Evolutionary conservation across 2,888 invertebrate species (phyloP).

Genomic region (Platycheirus rosarum): DNA sequence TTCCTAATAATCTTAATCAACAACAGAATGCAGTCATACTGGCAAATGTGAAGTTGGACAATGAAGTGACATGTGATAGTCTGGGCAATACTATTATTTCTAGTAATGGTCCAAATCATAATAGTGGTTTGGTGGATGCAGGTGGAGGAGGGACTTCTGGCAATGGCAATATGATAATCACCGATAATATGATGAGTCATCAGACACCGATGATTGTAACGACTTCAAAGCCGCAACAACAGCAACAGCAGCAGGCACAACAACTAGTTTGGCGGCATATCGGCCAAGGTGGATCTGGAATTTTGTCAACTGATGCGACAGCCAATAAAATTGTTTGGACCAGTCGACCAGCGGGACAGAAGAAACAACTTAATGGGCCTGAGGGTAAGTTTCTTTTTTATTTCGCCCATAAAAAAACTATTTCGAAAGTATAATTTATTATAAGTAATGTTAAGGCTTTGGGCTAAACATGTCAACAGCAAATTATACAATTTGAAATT

Average conservation of each 20-base stretch:
- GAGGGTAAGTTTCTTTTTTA: conserved; percentile 76
- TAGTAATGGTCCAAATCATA: conserved; percentile 65
- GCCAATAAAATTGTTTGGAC: conserved; percentile 80
- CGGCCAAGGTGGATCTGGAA: conserved; percentile 77
- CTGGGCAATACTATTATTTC: conserved; percentile 64
- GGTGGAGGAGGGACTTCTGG: conserved; percentile 64
- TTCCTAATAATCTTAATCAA: conserved; percentile 78
- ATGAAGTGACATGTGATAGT: conserved; percentile 75
- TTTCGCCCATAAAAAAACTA: neutral
- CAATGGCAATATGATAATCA: conserved; percentile 73
- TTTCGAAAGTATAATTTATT: no score
- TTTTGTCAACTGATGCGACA: conserved; percentile 77
- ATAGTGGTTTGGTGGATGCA: conserved; percentile 45
- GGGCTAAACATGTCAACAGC: neutral
- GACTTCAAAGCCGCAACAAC: conserved; percentile 77
- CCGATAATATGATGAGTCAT: conserved; percentile 62
- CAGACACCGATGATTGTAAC: conserved; percentile 79
- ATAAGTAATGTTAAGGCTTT: neutral
- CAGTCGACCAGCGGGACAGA: conserved; percentile 78
- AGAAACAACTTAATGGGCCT: conserved; percentile 81
- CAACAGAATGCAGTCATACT: conserved; percentile 78
- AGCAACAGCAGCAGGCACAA: conserved; percentile 77
- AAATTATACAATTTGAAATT: neutral
- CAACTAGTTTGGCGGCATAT: conserved; percentile 81
- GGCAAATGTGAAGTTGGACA: conserved; percentile 80